These are phyloP conservation scores for Sthenelais limicola DNA, from an alignment of 2,888 invertebrate species.

Conservation along the genomic window DNA sequence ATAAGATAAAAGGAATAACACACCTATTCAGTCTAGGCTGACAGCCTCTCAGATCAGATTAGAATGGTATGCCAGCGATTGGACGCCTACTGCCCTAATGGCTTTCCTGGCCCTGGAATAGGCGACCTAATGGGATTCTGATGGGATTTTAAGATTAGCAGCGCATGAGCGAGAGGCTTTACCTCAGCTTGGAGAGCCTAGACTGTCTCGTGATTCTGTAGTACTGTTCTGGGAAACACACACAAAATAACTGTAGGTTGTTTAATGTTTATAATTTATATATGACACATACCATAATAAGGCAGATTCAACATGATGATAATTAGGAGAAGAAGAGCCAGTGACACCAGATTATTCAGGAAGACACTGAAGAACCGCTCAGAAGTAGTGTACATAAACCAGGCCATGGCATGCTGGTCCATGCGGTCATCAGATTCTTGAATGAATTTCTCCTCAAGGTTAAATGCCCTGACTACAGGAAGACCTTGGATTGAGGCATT, in stretches of 20 bases:
- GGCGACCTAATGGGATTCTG: too few species aligned
- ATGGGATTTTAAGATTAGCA: too few species aligned
- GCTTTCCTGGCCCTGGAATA: too few species aligned
- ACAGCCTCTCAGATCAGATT: too few species aligned
- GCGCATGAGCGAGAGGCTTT: too few species aligned
- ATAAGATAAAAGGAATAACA: too few species aligned
- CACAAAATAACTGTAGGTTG: background rate
- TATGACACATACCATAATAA: background rate
- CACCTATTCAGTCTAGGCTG: too few species aligned
- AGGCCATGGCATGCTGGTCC: slow-evolving; percentile 88
- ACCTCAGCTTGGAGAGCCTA: too few species aligned
- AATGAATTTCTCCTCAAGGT: slow-evolving; percentile 83
- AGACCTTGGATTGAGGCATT: slow-evolving; percentile 91
- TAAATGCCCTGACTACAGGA: slow-evolving; percentile 91
- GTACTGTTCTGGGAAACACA: too few species aligned
- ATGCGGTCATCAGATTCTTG: slow-evolving; percentile 72
- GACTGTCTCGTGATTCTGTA: too few species aligned
- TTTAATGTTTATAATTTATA: background rate
- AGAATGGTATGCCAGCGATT: too few species aligned
- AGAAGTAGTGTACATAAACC: slow-evolving; percentile 90
- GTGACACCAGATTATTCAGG: slow-evolving; percentile 88
- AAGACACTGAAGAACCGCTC: slow-evolving; percentile 94
- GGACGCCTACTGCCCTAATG: too few species aligned
- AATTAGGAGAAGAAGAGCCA: slow-evolving; percentile 89
- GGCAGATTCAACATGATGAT: slow-evolving; percentile 67